phyloP scores from a whole-genome alignment of 1,140 invertebrate genomes.

The Rhyacophila brunnea region DNA sequence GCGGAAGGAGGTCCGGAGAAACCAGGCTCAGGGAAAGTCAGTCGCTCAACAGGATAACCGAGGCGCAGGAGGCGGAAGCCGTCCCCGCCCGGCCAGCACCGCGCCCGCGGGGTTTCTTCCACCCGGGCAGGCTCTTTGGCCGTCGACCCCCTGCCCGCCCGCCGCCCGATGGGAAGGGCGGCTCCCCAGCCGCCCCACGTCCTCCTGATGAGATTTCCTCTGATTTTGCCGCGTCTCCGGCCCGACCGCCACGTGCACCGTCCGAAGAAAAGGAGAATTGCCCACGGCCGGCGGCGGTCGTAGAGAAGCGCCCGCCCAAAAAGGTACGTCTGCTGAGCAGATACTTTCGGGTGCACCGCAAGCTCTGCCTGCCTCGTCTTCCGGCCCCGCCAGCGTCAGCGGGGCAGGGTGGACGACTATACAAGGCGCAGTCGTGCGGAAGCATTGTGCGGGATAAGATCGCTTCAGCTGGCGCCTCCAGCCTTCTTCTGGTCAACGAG shows the following conservation, averaged over 20 bases:
- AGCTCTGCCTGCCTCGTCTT: constrained; percentile 38
- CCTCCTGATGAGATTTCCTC: constrained; percentile 25
- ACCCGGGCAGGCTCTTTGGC: constrained; percentile 33
- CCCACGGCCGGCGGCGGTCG: constrained; percentile 44
- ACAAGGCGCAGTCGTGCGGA: constrained; percentile 62
- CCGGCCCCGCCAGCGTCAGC: constrained; percentile 59
- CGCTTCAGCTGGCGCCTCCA: constrained; percentile 31
- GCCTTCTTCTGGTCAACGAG: constrained; percentile 32
- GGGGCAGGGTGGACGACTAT: constrained; percentile 52
- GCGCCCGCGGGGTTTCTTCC: constrained; percentile 26
- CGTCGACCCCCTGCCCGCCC: constrained; percentile 41
- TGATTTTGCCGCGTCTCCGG: constrained; percentile 18
- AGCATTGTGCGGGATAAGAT: constrained; percentile 52
- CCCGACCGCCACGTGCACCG: constrained; percentile 32
- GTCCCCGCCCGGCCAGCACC: constrained; percentile 23
- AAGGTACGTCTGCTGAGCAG: constrained; percentile 62
- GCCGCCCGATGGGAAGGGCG: constrained; percentile 37
- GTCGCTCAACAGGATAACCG: constrained; percentile 78
- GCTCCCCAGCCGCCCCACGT: constrained; percentile 33
- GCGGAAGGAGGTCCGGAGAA: constrained; percentile 60
- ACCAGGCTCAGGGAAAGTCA: constrained; percentile 75
- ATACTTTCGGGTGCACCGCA: constrained; percentile 59
- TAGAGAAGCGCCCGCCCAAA: constrained; percentile 50
- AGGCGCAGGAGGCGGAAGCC: constrained; percentile 64
- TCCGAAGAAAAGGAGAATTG: constrained; percentile 47